These are phyloP conservation scores for Dyspetes luteomarginatus DNA, from an alignment of 2,888 invertebrate genomes.

Conservation along the genomic window DNA sequence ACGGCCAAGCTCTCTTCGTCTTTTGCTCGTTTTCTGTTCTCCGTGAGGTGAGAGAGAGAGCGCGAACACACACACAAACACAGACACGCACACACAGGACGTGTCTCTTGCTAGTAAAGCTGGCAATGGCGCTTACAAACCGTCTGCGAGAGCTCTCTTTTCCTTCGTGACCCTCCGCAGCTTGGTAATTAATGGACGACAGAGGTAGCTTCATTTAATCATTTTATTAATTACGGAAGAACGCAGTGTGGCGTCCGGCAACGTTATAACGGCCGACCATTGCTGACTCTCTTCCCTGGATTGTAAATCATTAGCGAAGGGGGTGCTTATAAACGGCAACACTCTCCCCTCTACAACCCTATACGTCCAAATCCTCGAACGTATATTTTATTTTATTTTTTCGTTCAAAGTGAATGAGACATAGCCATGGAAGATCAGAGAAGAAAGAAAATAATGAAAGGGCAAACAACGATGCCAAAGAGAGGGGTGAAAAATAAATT, in stretches of 20 bases:
- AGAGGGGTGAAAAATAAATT: slow-evolving; percentile 4
- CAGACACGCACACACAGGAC: slow-evolving; percentile 30
- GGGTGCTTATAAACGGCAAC: slow-evolving; percentile 37
- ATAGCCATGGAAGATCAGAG: slow-evolving; percentile 20
- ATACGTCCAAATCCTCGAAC: no score
- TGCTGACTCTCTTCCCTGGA: slow-evolving; percentile 56
- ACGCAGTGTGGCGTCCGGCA: slow-evolving; percentile 67
- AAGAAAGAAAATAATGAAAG: slow-evolving; percentile 18
- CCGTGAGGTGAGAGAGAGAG: slow-evolving; percentile 18
- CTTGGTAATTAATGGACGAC: slow-evolving; percentile 73
- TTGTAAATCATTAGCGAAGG: slow-evolving; percentile 72
- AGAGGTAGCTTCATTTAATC: slow-evolving; percentile 73
- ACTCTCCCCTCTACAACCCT: slow-evolving; percentile 1
- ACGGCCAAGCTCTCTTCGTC: slow-evolving; percentile 7
- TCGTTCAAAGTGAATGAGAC: slow-evolving; percentile 46
- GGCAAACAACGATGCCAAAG: slow-evolving; percentile 6
- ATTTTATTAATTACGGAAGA: slow-evolving; percentile 77
- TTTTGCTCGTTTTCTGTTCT: slow-evolving; percentile 16
- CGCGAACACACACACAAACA: not conserved
- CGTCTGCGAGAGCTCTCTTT: slow-evolving; percentile 46
- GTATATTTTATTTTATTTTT: slow-evolving; percentile 2
- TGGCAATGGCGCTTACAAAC: slow-evolving; percentile 44
- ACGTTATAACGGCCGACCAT: slow-evolving; percentile 57
- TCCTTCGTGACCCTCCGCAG: not conserved
- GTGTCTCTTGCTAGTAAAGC: slow-evolving; percentile 15